Evolutionary conservation across 2,113 vertebrate species (phyloP).

Genomic region (Engraulis encrasicolus): DNA sequence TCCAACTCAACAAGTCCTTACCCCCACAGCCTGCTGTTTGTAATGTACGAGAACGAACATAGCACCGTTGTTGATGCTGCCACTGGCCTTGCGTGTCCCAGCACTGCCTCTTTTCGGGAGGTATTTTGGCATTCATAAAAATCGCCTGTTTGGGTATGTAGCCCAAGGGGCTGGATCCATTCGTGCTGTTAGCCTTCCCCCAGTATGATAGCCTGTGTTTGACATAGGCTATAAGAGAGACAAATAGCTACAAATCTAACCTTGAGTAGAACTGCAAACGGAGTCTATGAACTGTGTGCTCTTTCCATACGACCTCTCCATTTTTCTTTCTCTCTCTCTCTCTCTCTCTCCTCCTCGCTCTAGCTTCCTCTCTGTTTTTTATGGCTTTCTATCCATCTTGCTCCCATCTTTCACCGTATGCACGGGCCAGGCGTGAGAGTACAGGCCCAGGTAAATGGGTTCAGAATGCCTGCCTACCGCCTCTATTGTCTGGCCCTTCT

Average conservation of each 20-base stretch:
- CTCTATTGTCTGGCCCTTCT: neutral
- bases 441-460: neutral
- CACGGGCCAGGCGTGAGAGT: neutral
- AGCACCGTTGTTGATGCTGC: neutral
- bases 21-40: neutral
- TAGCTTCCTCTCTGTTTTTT: neutral
- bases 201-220: neutral
- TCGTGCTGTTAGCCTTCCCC: neutral
- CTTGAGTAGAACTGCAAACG: slow-evolving; percentile 35
- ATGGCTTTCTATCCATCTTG: neutral
- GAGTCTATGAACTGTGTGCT: slow-evolving; percentile 26
- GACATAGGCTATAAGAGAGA: slow-evolving; percentile 3
- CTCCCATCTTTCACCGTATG: neutral
- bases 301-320: slow-evolving; percentile 23
- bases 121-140: neutral
- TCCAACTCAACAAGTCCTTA: neutral
- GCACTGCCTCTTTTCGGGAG: neutral
- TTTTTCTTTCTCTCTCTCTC: slow-evolving; percentile 26
- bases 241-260: neutral
- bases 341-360: slow-evolving; percentile 19
- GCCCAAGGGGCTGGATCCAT: too few species aligned
- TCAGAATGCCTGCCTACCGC: neutral
- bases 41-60: neutral
- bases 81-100: neutral
- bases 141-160: neutral